Base-by-base conservation (phyloP, 2,797 vertebrate genomes). In the Avahi laniger region DNA sequence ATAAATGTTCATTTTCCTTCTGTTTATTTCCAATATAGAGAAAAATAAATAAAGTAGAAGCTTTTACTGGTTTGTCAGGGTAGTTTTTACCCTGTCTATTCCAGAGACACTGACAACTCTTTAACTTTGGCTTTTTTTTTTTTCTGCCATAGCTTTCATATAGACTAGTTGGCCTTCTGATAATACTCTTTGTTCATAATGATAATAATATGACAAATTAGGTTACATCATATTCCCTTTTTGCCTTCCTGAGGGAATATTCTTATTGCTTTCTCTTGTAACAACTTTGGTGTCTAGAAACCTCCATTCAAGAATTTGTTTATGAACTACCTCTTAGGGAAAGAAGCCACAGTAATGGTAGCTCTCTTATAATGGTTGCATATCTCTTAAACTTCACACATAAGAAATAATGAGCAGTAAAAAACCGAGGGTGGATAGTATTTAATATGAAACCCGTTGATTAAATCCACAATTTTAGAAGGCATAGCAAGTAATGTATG, bases 401-500 rank as follows among this genome's bases (percentile, higher is more conserved):
- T 63, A 38, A 35, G 48, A 85, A 84, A 72, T 88, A 93, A 88
- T 78, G 67, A 70, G 8, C 38, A 46, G 17, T 59, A 52, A 82
- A 63, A 78, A 91, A 65, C 35, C 67, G 67, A 35, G 20, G 3
- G 12, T 65, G 11, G 11, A 50, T 5, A 33, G 24, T 84, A 43
- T 69, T 92, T 81, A 84, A 35, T 35, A 4, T 89, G 52, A 92
- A 87, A 89, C 9, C 38, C 38, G 14, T 57, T 95, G 46, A 65
- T 84, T 50, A 84, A 84, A 72, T 79, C 41, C 18, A 80, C 46
- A 86, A 89, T 43, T 59, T 86, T 57, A 70, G 82, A 95, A 80
- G 22, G 88, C 15, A 65, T 73, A 73, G 30, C 43, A 65, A 86
- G 7, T 72, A 65, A 88, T 69, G 20, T 35, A 1, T 94, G 30